A percentile compares a stretch with the other conserved stretches of the same genome.
Evolutionary conservation across 2,888 invertebrate genomes (phyloP).

Genomic region (Griposia aprilina): DNA sequence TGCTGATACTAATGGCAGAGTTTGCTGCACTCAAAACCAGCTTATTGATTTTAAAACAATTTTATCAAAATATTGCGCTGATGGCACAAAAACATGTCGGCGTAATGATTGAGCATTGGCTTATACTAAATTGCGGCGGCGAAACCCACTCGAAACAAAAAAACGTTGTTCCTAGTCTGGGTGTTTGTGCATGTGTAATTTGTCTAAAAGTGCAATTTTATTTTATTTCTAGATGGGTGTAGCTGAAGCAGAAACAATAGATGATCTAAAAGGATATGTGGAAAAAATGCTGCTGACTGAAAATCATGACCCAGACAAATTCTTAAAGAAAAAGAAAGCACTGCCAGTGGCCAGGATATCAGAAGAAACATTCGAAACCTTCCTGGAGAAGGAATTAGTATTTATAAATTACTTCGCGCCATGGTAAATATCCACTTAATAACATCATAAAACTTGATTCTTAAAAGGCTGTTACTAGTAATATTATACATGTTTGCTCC

Average conservation of each 20-base stretch:
- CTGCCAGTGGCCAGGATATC: conserved; percentile 91
- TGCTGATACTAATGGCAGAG: not conserved
- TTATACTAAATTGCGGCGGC: no score
- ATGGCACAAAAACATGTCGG: no score
- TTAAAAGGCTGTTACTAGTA: conserved; percentile 7
- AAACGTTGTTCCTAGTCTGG: no score
- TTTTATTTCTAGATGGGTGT: conserved; percentile 92
- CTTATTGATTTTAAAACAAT: not conserved
- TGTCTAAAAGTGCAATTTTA: no score
- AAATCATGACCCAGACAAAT: conserved; percentile 87
- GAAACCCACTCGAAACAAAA: no score
- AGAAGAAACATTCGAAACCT: conserved; percentile 93
- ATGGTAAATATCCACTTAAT: conserved; percentile 90
- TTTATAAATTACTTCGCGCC: conserved; percentile 97
- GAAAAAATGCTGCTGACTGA: conserved; percentile 91
- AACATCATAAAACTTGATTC: not conserved
- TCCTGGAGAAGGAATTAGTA: conserved; percentile 93
- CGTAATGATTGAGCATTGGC: no score
- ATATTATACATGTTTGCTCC: conserved; percentile 1
- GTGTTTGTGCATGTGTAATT: no score
- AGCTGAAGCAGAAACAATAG: conserved; percentile 92
- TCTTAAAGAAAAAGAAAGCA: conserved; percentile 86
- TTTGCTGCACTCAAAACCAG: not conserved
- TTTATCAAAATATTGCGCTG: no score
- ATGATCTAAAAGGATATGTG: conserved; percentile 93